Conservation (phyloP, 2,113 vertebrate genomes). For the Xiphophorus maculatus region DNA sequence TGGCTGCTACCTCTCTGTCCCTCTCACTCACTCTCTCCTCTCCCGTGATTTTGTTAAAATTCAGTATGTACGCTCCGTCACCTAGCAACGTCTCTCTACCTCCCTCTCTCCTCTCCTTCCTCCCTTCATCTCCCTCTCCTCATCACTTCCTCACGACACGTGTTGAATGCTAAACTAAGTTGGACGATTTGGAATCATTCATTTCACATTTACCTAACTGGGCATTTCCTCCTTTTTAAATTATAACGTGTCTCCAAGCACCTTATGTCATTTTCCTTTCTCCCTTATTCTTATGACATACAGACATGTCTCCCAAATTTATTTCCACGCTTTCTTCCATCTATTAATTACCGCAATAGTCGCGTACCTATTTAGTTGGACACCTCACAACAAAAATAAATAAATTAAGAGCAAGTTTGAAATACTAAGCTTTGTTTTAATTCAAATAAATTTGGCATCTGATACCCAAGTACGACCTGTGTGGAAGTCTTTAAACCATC, state of each 20-base stretch:
- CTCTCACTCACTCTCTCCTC: constrained; percentile 69
- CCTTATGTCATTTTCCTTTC: too few relatives aligned
- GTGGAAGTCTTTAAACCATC: not conserved
- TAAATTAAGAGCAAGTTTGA: not conserved
- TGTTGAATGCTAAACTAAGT: constrained; percentile 85
- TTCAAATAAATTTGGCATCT: not conserved
- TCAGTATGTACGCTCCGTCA: constrained; percentile 85
- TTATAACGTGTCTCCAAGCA: not conserved
- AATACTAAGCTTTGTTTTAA: not conserved
- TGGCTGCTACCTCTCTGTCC: constrained; percentile 65
- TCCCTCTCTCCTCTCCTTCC: constrained; percentile 32
- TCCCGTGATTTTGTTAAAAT: constrained; percentile 81
- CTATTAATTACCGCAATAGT: not conserved
- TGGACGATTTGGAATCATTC: constrained; percentile 47
- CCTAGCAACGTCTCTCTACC: constrained; percentile 79
- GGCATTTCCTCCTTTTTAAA: not conserved
- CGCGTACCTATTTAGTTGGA: not conserved
- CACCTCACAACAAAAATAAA: not conserved
- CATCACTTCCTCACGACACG: constrained; percentile 79
- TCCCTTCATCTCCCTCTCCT: constrained; percentile 42
- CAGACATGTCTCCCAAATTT: not conserved
- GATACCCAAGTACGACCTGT: not conserved
- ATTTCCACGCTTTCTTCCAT: not conserved
- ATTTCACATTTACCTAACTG: not conserved
- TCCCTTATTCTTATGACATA: not conserved